Base-by-base conservation (phyloP, 1,140 invertebrate species). In the Cotesia typhae region DNA sequence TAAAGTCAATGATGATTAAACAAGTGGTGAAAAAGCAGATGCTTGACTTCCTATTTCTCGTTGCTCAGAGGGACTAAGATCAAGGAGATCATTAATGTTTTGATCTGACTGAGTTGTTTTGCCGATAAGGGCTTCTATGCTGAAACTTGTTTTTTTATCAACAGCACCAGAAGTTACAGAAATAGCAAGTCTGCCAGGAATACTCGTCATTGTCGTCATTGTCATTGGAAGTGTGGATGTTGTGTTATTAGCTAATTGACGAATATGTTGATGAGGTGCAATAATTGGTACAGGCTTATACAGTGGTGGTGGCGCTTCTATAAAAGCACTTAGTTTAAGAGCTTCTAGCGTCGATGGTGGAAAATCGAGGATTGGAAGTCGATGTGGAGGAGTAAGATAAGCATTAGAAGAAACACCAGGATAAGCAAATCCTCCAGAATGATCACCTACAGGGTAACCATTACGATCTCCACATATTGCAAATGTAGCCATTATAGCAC, bases 51-150 rank as follows among this genome's bases (percentile, higher is more conserved):
- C 80, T 68, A 87, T 87, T 60, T 87, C 85, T 1, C 84, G 75
- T 61, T 86, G 83, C 17, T 87, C 85, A 73, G 84, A 78, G 64
- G 85, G 82, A 60, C 85, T 87, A 38, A 87, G 81, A 69, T 87
- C 85, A 10, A 86, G 70, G n/a, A 87, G 53, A 6, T 82, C 85
- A 12, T 77, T 75, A 35, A 81, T 81, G 52, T 67, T 79, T 57
- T 81, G 80, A 1, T 86, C 84, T 60, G 28, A 81, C n/a, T 68
- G 79, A 1, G 76, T 76, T 53, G 85, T 82, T 73, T 88, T 88
- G 17, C 88, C 88, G 69, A 89, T 89, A 4, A 89, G 81, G 0
- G 88, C 85, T 74, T 89, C 87, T 78, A 88, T 89, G 75, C 87
- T 89, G 76, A 89, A 89, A 71, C 86, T 88, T 36, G 85, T 78